These are phyloP conservation scores for Hyles lineata DNA, from an alignment of 2,888 invertebrate species.

Conservation along the genomic window DNA sequence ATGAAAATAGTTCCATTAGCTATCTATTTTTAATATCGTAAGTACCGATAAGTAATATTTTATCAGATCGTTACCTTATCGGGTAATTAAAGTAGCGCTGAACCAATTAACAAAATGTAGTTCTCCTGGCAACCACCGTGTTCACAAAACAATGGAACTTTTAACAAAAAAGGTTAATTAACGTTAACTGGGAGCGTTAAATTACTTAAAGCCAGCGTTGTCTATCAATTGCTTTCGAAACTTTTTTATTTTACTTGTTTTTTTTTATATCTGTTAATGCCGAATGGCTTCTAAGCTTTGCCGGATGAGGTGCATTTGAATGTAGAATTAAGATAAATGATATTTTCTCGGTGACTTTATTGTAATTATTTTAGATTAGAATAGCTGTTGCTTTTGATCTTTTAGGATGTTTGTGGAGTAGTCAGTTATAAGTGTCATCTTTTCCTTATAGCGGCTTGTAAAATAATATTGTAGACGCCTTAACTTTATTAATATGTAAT, in stretches of 20 bases:
- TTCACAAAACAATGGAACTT: constrained; percentile 69
- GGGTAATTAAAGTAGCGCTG: constrained; percentile 74
- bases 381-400: constrained; percentile 8
- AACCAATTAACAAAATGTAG: constrained; percentile 80
- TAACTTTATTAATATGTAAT: not conserved
- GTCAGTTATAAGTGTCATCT: not conserved
- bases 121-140: constrained; percentile 49
- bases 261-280: not conserved
- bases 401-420: not conserved
- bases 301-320: not conserved
- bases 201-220: constrained; percentile 39
- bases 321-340: constrained; percentile 7
- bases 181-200: constrained; percentile 66
- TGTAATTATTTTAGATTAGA: constrained; percentile 4
- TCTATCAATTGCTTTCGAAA: constrained; percentile 19
- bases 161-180: constrained; percentile 69
- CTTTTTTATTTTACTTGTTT: not conserved
- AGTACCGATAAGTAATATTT: constrained; percentile 38
- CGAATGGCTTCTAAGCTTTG: constrained; percentile 5
- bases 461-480: not conserved
- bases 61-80: constrained; percentile 63
- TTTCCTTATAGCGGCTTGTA: not conserved
- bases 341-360: constrained; percentile 7
- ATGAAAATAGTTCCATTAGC: constrained; percentile 11
- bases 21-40: constrained; percentile 22